phyloP scores from a whole-genome alignment of 2,888 invertebrate species.

The Catocala sponsa region DNA sequence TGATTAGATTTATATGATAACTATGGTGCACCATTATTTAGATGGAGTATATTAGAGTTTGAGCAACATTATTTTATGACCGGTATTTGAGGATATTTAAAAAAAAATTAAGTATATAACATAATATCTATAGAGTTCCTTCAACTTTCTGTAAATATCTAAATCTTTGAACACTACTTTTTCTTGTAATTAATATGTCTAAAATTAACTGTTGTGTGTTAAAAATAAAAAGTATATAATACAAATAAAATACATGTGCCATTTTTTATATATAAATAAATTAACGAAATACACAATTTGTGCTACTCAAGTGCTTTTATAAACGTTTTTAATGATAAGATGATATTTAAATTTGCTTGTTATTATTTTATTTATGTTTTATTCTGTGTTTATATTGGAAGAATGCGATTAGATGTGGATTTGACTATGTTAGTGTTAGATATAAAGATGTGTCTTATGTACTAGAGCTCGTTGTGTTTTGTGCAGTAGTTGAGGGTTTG shows the following conservation, averaged over 20 bases:
- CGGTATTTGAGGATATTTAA: conserved; percentile 47
- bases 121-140: conserved; percentile 61
- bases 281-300: conserved; percentile 69
- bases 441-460: conserved; percentile 48
- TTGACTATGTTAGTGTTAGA: conserved; percentile 62
- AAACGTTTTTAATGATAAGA: conserved; percentile 72
- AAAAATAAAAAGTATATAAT: conserved; percentile 72
- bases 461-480: conserved; percentile 56
- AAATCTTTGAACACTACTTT: conserved; percentile 68
- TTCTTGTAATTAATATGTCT: conserved; percentile 63
- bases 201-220: conserved; percentile 75
- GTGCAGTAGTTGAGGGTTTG: conserved; percentile 52
- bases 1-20: conserved; percentile 69
- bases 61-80: conserved; percentile 56
- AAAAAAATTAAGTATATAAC: conserved; percentile 64
- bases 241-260: conserved; percentile 76
- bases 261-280: conserved; percentile 70
- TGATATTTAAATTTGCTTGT: conserved; percentile 88
- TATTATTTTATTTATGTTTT: conserved; percentile 63
- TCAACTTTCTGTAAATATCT: conserved; percentile 80
- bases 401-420: conserved; percentile 69
- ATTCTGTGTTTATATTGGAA: conserved; percentile 54
- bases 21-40: conserved; percentile 84
- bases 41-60: conserved; percentile 70
- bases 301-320: conserved; percentile 86